Evolutionary conservation across 2,888 invertebrate genomes (phyloP), one percentile per base, ranked within the genome.

Genomic region (Heterodera filipjevi): DNA sequence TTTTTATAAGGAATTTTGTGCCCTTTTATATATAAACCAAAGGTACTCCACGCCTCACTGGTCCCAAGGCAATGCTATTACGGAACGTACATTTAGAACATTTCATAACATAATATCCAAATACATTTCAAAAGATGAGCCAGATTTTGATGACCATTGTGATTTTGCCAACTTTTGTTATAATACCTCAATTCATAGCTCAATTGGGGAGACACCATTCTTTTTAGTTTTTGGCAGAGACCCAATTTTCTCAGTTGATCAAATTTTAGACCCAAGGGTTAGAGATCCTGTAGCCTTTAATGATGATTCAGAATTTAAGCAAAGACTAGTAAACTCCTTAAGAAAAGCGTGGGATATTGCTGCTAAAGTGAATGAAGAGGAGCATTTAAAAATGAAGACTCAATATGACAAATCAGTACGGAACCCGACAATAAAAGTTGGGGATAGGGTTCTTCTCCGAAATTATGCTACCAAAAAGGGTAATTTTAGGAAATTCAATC

Each of bases 41-140:
- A 0, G 80, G 83, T 0, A 80, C 84, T 0, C 85, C 84, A 70
- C 77, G 81, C 64, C 78, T 80, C 5, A 77, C 79, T 19, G 19
- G 19, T 53, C 53, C 22, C 53, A 53, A 39, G 79, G 83, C 0
- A 84, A 89, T 79, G 89, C 85, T 2, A 39, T 79, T n/a, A 81
- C 82, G 1, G 87, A 88, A 73, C 27, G 86, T 10, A 27, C 77
- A 1, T 81, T 81, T 32, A 10, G 76, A 16, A 81, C 80, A 16
- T 79, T 82, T 44, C 77, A 83, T 33, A 30, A 68, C n/a, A 75
- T 81, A 46, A 32, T 81, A 6, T 49, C 66, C 3, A 79, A 80
- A 33, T 78, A 79, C 70, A 70, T 79, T 1, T 79, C 78, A 3
- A 44, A 71, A 53, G 70, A 32, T 1, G 71, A 71, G 19, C 64